Evolutionary conservation across 2,888 invertebrate genomes (phyloP).

Genomic region (Tetheella fluctuosa): DNA sequence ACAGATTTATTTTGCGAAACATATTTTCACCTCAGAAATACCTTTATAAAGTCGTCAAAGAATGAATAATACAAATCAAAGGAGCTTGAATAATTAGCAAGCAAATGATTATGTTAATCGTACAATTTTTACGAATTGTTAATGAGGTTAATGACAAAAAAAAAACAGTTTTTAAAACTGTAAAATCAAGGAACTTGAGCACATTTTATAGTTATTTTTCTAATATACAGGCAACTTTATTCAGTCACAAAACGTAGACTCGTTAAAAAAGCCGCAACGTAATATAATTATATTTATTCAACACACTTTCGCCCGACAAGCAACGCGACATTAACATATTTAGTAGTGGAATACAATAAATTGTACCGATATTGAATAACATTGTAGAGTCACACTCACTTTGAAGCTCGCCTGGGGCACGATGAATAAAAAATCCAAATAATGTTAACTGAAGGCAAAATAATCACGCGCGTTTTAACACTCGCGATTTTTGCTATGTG

Average conservation of each 20-base stretch:
- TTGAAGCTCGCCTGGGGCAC: constrained; percentile 22
- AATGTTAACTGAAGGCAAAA: not conserved
- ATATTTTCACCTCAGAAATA: not conserved
- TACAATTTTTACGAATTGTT: not conserved
- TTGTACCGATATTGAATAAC: not conserved
- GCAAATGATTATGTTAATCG: not conserved
- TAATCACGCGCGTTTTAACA: constrained; percentile 36
- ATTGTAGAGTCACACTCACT: constrained; percentile 25
- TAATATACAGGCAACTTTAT: not conserved
- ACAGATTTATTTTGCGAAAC: not conserved
- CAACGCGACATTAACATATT: constrained; percentile 2
- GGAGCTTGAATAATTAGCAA: constrained; percentile 3
- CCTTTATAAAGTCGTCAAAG: not conserved
- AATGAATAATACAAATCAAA: not conserved
- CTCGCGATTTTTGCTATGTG: constrained; percentile 37
- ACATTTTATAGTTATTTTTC: not conserved
- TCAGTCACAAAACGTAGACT: not conserved
- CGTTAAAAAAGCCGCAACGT: constrained; percentile 3
- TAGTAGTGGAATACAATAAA: constrained; percentile 2
- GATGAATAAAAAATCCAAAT: constrained; percentile 22
- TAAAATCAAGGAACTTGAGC: not conserved
- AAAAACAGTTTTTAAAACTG: not conserved
- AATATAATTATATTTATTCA: constrained; percentile 5
- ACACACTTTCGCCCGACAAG: constrained; percentile 26
- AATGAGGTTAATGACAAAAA: not conserved